Evolutionary conservation across 92 coral and sea anemone species (phyloP).

Genomic region (Zoanthus solanderi): DNA sequence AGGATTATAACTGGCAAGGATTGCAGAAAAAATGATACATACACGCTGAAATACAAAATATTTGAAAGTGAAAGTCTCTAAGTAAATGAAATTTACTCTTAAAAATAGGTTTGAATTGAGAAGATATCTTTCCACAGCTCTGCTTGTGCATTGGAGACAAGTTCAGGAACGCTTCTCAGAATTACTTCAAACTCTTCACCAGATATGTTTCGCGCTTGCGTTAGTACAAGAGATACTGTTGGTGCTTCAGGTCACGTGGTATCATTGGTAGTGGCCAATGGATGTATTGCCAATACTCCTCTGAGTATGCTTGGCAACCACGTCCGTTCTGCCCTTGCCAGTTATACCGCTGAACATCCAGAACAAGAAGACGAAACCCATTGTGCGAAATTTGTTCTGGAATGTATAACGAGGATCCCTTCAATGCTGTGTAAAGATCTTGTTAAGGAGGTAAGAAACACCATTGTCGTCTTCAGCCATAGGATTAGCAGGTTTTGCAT

Average conservation of each 20-base stretch:
- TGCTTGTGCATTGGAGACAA: slow-evolving; percentile 72
- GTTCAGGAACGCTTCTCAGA: slow-evolving; percentile 67
- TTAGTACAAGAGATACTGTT: slow-evolving; percentile 62
- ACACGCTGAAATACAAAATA: not conserved
- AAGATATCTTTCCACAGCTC: not conserved
- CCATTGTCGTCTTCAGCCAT: no score
- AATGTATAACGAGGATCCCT: slow-evolving; percentile 82
- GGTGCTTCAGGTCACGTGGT: slow-evolving; percentile 88
- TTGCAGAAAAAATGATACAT: not conserved
- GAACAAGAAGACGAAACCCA: slow-evolving; percentile 42
- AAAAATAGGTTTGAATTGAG: not conserved
- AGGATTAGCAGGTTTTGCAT: no score
- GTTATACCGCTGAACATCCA: not conserved
- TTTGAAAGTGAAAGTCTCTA: not conserved
- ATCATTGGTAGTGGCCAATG: slow-evolving; percentile 82
- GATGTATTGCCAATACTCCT: slow-evolving; percentile 82
- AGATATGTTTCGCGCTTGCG: slow-evolving; percentile 63
- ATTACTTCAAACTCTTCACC: slow-evolving; percentile 72
- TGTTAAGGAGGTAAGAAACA: slow-evolving; percentile 73
- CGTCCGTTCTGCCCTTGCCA: slow-evolving; percentile 70
- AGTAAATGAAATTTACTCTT: not conserved
- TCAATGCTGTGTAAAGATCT: slow-evolving; percentile 70
- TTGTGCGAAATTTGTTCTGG: slow-evolving; percentile 72
- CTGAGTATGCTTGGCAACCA: slow-evolving; percentile 83
- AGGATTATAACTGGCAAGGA: no score